Evolutionary conservation across 2,888 invertebrate genomes (phyloP), one percentile per base, ranked within the genome.

Genomic region (Poecilobothrus nobilitatus): DNA sequence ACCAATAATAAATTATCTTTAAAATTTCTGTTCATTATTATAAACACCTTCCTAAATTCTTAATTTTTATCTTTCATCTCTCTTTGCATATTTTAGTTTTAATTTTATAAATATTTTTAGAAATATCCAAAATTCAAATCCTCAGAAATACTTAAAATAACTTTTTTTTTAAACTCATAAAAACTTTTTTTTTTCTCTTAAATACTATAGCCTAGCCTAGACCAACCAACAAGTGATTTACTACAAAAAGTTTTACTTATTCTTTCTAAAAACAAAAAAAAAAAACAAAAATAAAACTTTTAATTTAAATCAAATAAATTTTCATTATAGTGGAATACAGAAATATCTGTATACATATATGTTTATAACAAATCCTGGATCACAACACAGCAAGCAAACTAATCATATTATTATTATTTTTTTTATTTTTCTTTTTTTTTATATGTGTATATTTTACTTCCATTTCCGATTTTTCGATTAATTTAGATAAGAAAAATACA

Each of bases 251-350:
- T 53, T 53, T 53, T 53, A 18, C 15, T 53, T 53, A 53, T 53
- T 53, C 2, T 53, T 53, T 2, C 18, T 18, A 10, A n/a, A 41
- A 12, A 41, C 4, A 41, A 41, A 41, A 41, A 41, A 41, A 41
- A 41, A 41, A 3, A 41, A 41, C 2, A 41, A 41, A 41, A 6
- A 41, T 8, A n/a, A 53, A 53, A 53, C 53, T 53, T 53, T 53
- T 53, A 53, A 53, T 53, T 53, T 53, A 53, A 53, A 53, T 18
- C 53, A 53, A 53, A 53, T 53, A 53, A 53, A 53, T 53, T 53
- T 53, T 53, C 53, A 53, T 53, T 53, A 37, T 37, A 37, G 5
- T 34, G 34, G 6, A 34, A 8, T 34, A 34, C 34, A 34, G 34
- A 34, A 34, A 8, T 8, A 37, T 1, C 37, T 3, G 53, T 4